Conservation (phyloP, 2,888 invertebrate genomes). For the Lordiphosa andalusiaca region DNA sequence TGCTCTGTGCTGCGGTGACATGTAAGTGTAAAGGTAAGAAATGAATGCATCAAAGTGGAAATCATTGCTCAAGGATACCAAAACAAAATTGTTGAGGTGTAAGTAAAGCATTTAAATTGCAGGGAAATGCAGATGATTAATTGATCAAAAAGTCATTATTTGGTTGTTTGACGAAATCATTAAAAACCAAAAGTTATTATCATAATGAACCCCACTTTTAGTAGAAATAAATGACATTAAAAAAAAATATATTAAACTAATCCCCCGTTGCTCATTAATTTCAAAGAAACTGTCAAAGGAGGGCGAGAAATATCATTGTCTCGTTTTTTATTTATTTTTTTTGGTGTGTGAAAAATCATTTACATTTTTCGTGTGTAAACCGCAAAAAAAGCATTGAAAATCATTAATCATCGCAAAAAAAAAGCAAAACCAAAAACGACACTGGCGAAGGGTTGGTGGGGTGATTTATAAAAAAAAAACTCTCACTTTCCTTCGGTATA, state of each 20-base stretch:
- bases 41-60: conserved; percentile 73
- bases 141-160: conserved; percentile 43
- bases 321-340: neutral
- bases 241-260: conserved; percentile 30
- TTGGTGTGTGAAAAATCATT: conserved; percentile 39
- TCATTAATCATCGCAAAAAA: conserved; percentile 37
- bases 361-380: conserved; percentile 37
- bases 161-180: conserved; percentile 62
- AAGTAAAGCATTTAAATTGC: conserved; percentile 25
- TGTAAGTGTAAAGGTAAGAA: conserved; percentile 48
- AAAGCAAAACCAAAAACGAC: neutral
- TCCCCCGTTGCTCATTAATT: conserved; percentile 35
- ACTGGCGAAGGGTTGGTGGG: neutral
- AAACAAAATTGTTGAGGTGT: conserved; percentile 8
- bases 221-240: conserved; percentile 36
- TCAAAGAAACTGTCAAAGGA: conserved; percentile 11
- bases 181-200: conserved; percentile 41
- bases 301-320: conserved; percentile 23
- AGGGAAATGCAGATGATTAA: conserved; percentile 41
- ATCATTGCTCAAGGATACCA: conserved; percentile 47
- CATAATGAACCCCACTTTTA: conserved; percentile 35
- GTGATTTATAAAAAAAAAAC: conserved; percentile 15
- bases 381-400: conserved; percentile 29
- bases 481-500: conserved; percentile 32
- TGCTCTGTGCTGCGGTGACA: conserved; percentile 17